Percentiles rank a stretch among this genome's conserved stretches.
phyloP scores from a whole-genome alignment of 2,113 vertebrate species.

The Siniperca knerii region DNA sequence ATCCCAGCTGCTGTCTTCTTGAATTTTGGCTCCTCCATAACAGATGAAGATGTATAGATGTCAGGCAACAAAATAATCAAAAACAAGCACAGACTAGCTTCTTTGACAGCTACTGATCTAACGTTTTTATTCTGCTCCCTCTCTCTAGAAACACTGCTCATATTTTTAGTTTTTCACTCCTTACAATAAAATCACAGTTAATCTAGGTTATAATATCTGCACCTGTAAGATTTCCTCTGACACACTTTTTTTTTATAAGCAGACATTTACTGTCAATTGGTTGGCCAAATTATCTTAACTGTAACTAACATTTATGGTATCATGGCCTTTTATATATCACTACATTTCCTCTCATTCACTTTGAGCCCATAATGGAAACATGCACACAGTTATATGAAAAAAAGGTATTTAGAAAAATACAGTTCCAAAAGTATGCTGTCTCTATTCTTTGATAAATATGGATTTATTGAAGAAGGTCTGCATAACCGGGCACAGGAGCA shows the following conservation, averaged over 20 bases:
- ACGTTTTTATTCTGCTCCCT: not conserved
- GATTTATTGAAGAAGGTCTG: not conserved
- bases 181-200: not conserved
- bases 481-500: not conserved
- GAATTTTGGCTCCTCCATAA: not conserved
- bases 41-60: conserved; percentile 3
- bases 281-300: too few relatives aligned
- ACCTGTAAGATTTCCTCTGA: not conserved
- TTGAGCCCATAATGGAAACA: not conserved
- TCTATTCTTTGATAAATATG: not conserved
- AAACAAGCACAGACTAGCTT: not conserved
- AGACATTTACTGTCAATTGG: too few relatives aligned
- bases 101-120: not conserved
- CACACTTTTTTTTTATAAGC: too few relatives aligned
- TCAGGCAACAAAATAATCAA: conserved; percentile 4
- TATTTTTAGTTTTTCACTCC: not conserved
- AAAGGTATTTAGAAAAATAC: not conserved
- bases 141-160: not conserved
- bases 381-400: too few relatives aligned
- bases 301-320: too few relatives aligned
- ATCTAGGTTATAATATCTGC: not conserved
- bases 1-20: conserved; percentile 5
- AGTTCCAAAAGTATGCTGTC: not conserved
- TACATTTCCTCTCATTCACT: not conserved
- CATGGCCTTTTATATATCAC: not conserved